These are phyloP conservation scores for Agonopterix arenella DNA, from an alignment of 2,888 invertebrate genomes.

Conservation along the genomic window DNA sequence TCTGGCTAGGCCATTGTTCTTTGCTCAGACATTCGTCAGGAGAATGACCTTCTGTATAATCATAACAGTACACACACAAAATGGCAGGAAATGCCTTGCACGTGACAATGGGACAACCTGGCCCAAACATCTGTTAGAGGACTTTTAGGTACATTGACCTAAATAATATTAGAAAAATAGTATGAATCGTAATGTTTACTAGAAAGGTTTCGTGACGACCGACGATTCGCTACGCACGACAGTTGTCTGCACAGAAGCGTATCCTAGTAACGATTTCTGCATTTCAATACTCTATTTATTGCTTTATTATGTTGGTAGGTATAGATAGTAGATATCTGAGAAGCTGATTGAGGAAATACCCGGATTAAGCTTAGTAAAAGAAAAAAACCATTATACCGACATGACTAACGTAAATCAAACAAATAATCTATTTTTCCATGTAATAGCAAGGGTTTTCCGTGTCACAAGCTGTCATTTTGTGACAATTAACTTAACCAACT, in stretches of 20 bases:
- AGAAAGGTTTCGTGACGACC: conserved; percentile 42
- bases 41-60: conserved; percentile 60
- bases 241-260: conserved; percentile 36
- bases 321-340: no score
- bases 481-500: conserved; percentile 13
- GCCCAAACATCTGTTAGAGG: background rate
- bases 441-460: conserved; percentile 15
- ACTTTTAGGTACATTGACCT: background rate
- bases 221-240: conserved; percentile 32
- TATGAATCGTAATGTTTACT: background rate
- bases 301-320: no score
- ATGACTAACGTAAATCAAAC: no score
- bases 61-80: conserved; percentile 31
- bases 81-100: conserved; percentile 49
- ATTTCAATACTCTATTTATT: conserved; percentile 51
- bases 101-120: conserved; percentile 27
- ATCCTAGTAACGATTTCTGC: conserved; percentile 65
- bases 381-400: no score
- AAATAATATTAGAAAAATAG: background rate
- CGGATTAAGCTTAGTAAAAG: no score
- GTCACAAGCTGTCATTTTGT: conserved; percentile 10
- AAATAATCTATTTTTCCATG: conserved; percentile 7
- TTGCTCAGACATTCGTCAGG: conserved; percentile 34
- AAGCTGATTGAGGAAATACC: no score
- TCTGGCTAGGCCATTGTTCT: conserved; percentile 62